Evolutionary conservation across 1,140 invertebrate genomes (phyloP), one percentile per base, ranked within the genome.

Genomic region (Nasonia giraulti): DNA sequence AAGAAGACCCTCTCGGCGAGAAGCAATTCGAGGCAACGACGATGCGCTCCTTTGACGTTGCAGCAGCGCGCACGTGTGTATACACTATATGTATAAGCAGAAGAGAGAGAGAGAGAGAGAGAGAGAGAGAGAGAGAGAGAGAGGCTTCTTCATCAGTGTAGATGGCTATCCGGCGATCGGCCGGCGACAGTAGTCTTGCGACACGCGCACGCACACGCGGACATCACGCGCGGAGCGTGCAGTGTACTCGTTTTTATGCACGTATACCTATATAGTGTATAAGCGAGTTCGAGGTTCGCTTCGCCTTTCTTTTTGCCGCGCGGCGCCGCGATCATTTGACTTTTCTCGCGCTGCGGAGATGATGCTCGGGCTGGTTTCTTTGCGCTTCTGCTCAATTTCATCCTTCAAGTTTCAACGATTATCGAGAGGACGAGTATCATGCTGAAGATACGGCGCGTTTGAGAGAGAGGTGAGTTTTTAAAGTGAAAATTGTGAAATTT

Each of bases 201-300:
- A 27, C 69, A 71, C 69, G 69, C 69, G 69, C 31, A 33, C 69
- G 69, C 69, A 71, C 31, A 71, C 69, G 69, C 31, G 69, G 23
- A 27, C 23, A 71, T 71, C 27, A 7, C 17, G 14, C 17, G 17
- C 20, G 55, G 55, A 20, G 55, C 55, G 55, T n/a, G 47, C 12
- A 17, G 47, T 50, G 8, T 8, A 50, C 12, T 50, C 47, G 12
- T 50, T 12, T 50, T 50, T 50, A 4, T 50, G 5, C 14, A 50
- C 12, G 1, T 17, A 50, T 62, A 62, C 55, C 11, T 62, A 62
- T 17, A 62, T 27, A 27, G 27, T 2, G 20, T 62, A 20, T 62
- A 2, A n/a, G 17, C 55, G 14, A n/a, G 17, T 62, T 62, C 8
- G 40, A 44, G 40, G 40, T 7, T 44, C 40, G 40, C 1, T 44